Evolutionary conservation across 2,113 vertebrate genomes (phyloP).

Genomic region (Anseranas semipalmata): DNA sequence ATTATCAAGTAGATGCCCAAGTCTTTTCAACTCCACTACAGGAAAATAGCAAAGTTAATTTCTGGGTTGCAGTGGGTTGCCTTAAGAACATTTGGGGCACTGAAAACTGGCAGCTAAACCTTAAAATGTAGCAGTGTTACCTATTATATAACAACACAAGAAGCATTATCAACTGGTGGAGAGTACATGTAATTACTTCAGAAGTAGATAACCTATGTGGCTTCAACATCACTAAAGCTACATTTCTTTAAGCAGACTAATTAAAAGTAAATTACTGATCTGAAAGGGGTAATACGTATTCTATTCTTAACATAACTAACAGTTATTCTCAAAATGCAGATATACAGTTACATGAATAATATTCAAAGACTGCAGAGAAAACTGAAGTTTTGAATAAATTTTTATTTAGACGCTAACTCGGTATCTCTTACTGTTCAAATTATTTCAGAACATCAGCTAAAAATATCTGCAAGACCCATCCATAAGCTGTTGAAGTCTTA

Average conservation of each 20-base stretch:
- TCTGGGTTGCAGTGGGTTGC: not conserved
- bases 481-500: not conserved
- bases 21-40: not conserved
- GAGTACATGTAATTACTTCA: not conserved
- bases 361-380: not conserved
- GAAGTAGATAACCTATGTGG: not conserved
- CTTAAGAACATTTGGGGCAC: not conserved
- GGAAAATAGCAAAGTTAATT: not conserved
- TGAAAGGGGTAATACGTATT: not conserved
- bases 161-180: not conserved
- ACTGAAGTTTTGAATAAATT: not conserved
- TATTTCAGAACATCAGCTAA: not conserved
- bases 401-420: not conserved
- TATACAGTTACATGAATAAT: not conserved
- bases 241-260: not conserved
- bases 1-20: not conserved
- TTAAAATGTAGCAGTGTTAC: not conserved
- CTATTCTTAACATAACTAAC: not conserved
- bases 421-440: not conserved
- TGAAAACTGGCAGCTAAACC: not conserved
- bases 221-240: not conserved
- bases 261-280: not conserved
- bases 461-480: not conserved
- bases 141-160: not conserved
- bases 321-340: not conserved